Percentiles rank a stretch among this genome's conserved stretches.
These are phyloP conservation scores for Microtus obscurus DNA, from an alignment of 2,797 vertebrate genomes.

Conservation along the genomic window DNA sequence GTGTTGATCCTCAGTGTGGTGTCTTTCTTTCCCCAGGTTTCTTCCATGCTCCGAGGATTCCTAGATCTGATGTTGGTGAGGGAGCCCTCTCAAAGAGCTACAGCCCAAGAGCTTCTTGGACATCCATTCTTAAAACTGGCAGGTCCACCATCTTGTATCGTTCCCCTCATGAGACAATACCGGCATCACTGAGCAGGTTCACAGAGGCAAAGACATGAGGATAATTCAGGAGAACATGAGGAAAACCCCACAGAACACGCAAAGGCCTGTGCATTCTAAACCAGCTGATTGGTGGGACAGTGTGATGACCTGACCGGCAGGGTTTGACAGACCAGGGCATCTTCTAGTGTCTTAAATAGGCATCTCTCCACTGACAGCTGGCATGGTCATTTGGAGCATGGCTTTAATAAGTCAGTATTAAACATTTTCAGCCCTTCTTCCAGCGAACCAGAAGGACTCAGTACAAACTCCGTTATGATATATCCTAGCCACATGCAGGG, in stretches of 20 bases:
- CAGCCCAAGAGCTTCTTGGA: slow-evolving; percentile 95
- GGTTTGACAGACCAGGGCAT: slow-evolving; percentile 67
- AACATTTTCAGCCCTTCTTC: slow-evolving; percentile 77
- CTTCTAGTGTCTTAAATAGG: slow-evolving; percentile 73
- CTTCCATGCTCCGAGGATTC: slow-evolving; percentile 94
- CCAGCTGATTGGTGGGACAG: slow-evolving; percentile 42
- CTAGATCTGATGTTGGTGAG: slow-evolving; percentile 97
- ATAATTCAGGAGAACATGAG: slow-evolving; percentile 43
- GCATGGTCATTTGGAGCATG: not conserved
- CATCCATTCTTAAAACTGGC: slow-evolving; percentile 97
- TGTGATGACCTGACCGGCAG: slow-evolving; percentile 47
- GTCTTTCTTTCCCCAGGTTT: slow-evolving; percentile 89
- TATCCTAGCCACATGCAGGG: slow-evolving; percentile 87
- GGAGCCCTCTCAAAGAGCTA: slow-evolving; percentile 96
- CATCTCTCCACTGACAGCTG: slow-evolving; percentile 76
- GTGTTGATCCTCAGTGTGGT: not conserved
- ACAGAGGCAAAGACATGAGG: rapidly evolving
- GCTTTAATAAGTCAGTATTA: slow-evolving; percentile 63
- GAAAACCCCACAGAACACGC: slow-evolving; percentile 26
- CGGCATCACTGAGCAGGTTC: slow-evolving; percentile 91
- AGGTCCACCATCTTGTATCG: slow-evolving; percentile 96
- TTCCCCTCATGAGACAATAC: slow-evolving; percentile 99
- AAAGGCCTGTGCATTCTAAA: slow-evolving; percentile 67
- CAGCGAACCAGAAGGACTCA: slow-evolving; percentile 71
- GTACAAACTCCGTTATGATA: slow-evolving; percentile 73